Conservation (phyloP, 92 coral and sea anemone genomes). For the Epizoanthus stellaris region DNA sequence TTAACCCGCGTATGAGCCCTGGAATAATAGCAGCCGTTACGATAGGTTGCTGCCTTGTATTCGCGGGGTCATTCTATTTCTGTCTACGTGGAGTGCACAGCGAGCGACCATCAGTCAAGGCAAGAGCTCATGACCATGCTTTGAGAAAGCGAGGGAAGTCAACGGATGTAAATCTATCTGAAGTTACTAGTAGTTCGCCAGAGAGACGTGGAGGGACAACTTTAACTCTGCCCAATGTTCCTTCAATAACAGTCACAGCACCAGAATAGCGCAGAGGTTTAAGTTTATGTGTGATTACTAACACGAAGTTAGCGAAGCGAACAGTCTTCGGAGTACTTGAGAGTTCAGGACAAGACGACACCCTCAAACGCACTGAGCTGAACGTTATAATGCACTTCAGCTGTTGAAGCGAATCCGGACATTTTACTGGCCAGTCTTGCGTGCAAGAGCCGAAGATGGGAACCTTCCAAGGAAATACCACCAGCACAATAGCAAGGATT, state of each 20-base stretch:
- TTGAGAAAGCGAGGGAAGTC: not conserved
- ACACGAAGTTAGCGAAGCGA: constrained; percentile 10
- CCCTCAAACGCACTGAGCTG: not conserved
- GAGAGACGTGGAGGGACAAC: not conserved
- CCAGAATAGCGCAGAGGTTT: not conserved
- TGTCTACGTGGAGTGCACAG: constrained; percentile 4
- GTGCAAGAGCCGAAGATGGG: too few species aligned
- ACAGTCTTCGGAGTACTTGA: not conserved
- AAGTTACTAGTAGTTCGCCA: not conserved
- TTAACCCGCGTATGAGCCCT: not conserved
- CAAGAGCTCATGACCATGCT: not conserved
- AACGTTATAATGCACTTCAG: not conserved
- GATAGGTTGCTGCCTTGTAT: constrained; percentile 36
- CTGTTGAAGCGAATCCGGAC: too few species aligned
- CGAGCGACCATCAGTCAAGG: constrained; percentile 28
- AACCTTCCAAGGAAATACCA: too few species aligned
- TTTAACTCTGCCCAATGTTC: not conserved
- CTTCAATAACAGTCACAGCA: constrained; percentile 31
- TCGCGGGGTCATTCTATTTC: constrained; percentile 25
- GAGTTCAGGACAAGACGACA: not conserved
- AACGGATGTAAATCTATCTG: not conserved
- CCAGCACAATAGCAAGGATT: too few species aligned
- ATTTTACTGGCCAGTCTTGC: too few species aligned
- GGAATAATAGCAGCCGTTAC: constrained; percentile 38
- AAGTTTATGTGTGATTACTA: not conserved